Evolutionary conservation across 2,797 vertebrate genomes (phyloP).

Genomic region (Melanitta fusca): DNA sequence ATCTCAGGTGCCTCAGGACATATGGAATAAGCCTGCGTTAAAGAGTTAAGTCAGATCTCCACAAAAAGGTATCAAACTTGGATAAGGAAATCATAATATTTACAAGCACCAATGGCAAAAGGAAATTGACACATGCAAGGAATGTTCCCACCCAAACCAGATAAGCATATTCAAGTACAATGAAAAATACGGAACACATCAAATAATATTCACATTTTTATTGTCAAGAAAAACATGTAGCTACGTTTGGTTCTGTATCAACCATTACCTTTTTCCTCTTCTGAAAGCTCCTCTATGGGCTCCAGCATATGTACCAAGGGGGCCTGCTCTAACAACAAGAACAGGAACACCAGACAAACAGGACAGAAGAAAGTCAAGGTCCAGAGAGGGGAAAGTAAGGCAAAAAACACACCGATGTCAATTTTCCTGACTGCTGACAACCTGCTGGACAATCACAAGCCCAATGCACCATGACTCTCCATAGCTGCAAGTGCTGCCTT

Average conservation of each 20-base stretch:
- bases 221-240: not conserved
- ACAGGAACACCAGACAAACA: conserved; percentile 73
- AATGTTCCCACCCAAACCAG: not conserved
- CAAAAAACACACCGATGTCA: not conserved
- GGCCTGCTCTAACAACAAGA: conserved; percentile 80
- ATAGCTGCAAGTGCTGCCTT: not conserved
- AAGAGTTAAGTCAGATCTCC: not conserved
- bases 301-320: conserved; percentile 80
- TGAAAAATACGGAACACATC: not conserved
- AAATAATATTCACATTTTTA: not conserved
- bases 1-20: not conserved
- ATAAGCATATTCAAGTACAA: not conserved
- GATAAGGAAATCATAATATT: not conserved
- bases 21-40: not conserved
- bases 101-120: not conserved
- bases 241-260: conserved; percentile 7
- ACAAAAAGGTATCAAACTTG: not conserved
- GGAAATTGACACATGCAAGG: conserved; percentile 1
- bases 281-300: conserved; percentile 85
- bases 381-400: conserved; percentile 38
- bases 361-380: conserved; percentile 70
- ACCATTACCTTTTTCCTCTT: conserved; percentile 85
- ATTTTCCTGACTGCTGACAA: not conserved
- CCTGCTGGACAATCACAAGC: not conserved
- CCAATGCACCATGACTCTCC: not conserved